A percentile compares a stretch with the other conserved stretches of the same genome.
Conservation (phyloP, 92 coral and sea anemone genomes). For the Chrysogorgia sp. region DNA sequence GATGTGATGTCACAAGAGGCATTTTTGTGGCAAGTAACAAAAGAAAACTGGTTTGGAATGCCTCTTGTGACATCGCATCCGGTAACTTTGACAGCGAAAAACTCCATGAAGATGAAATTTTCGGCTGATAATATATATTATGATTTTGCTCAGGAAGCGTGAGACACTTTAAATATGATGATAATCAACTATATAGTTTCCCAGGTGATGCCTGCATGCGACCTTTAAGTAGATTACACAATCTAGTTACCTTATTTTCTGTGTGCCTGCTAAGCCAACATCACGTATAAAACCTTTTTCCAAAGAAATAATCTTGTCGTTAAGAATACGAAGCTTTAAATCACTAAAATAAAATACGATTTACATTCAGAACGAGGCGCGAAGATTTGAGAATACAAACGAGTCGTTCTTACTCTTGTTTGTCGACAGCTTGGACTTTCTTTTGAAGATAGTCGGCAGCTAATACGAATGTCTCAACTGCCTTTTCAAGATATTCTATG, state of each 20-base stretch:
- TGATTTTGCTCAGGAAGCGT: too few relatives aligned
- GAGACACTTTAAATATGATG: too few relatives aligned
- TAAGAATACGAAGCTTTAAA: conserved; percentile 11
- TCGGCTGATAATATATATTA: too few relatives aligned
- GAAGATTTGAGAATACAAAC: background rate
- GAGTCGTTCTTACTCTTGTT: conserved; percentile 64
- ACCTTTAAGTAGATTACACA: background rate
- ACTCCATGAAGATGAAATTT: too few relatives aligned
- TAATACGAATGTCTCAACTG: conserved; percentile 64
- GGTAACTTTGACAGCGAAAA: too few relatives aligned
- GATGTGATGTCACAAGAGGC: too few relatives aligned
- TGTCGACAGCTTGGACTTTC: conserved; percentile 47
- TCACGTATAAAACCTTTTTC: conserved; percentile 22
- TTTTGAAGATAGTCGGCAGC: conserved; percentile 65
- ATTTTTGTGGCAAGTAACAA: too few relatives aligned
- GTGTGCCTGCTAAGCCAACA: background rate
- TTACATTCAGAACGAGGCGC: background rate
- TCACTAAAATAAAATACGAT: background rate
- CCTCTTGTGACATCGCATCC: too few relatives aligned
- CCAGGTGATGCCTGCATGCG: background rate
- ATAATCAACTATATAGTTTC: too few relatives aligned
- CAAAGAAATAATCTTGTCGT: conserved; percentile 21
- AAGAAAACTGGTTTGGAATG: too few relatives aligned
- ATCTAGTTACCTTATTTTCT: background rate
- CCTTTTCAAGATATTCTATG: conserved; percentile 73